phyloP scores from a whole-genome alignment of 2,113 vertebrate genomes.

The Tringa solitaria region DNA sequence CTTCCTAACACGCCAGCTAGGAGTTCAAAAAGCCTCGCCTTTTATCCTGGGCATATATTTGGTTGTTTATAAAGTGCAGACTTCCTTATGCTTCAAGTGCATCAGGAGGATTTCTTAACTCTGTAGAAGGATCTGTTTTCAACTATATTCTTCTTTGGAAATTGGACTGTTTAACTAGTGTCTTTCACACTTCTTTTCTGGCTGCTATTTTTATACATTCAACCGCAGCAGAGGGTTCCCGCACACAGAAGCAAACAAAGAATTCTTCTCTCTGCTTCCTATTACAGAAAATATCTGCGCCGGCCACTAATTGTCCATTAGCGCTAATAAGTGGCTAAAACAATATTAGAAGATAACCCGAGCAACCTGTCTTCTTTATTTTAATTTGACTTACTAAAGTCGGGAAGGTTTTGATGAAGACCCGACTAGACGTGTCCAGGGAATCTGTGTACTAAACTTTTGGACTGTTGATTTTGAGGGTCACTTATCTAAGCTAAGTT shows the following conservation, averaged over 20 bases:
- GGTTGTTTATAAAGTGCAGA: slow-evolving; percentile 68
- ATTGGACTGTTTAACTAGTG: slow-evolving; percentile 26
- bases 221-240: slow-evolving; percentile 3
- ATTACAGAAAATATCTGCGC: slow-evolving; percentile 3
- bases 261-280: neutral
- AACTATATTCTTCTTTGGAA: slow-evolving; percentile 53
- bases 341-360: slow-evolving; percentile 67
- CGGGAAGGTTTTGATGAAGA: slow-evolving; percentile 66
- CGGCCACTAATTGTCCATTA: slow-evolving; percentile 67
- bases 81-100: slow-evolving; percentile 57
- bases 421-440: slow-evolving; percentile 57
- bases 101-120: slow-evolving; percentile 37
- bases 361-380: slow-evolving; percentile 65
- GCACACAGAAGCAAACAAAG: slow-evolving; percentile 57
- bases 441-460: slow-evolving; percentile 72
- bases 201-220: slow-evolving; percentile 61
- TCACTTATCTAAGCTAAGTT: slow-evolving; percentile 72
- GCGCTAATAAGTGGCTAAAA: slow-evolving; percentile 66
- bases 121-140: slow-evolving; percentile 45
- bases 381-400: slow-evolving; percentile 54
- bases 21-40: slow-evolving; percentile 60
- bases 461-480: slow-evolving; percentile 74
- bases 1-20: slow-evolving; percentile 60
- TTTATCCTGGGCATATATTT: slow-evolving; percentile 57
- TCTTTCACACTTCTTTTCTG: slow-evolving; percentile 53